Conservation (phyloP, 1,140 invertebrate species). For the Periplaneta americana region DNA sequence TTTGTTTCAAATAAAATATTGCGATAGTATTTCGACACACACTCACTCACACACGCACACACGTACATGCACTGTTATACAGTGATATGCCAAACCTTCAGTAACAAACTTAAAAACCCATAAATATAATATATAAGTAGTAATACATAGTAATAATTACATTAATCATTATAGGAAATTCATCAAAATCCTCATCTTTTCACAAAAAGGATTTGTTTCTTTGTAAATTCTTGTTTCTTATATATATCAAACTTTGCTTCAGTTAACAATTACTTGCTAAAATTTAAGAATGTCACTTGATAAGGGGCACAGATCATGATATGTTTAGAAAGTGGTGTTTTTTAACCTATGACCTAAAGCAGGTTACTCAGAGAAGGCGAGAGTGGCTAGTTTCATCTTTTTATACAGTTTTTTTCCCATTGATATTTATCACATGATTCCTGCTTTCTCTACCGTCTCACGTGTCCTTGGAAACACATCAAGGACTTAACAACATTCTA, state of each 20-base stretch:
- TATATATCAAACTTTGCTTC: slow-evolving; percentile 39
- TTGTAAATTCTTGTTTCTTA: slow-evolving; percentile 25
- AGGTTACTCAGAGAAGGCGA: slow-evolving; percentile 35
- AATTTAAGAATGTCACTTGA: slow-evolving; percentile 43
- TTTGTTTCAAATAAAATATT: slow-evolving; percentile 9
- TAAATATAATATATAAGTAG: slow-evolving; percentile 15
- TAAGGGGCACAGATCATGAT: slow-evolving; percentile 44
- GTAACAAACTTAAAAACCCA: slow-evolving; percentile 16
- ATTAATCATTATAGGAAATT: slow-evolving; percentile 9
- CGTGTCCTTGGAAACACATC: not conserved
- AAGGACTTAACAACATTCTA: slow-evolving; percentile 5
- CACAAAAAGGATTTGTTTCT: slow-evolving; percentile 9
- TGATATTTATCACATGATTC: slow-evolving; percentile 38
- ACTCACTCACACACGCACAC: not conserved
- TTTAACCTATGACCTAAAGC: slow-evolving; percentile 37
- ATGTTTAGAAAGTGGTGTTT: slow-evolving; percentile 44
- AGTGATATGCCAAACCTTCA: slow-evolving; percentile 13
- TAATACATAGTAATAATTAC: slow-evolving; percentile 18
- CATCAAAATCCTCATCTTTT: slow-evolving; percentile 8
- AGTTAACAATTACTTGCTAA: slow-evolving; percentile 36
- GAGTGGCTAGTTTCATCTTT: slow-evolving; percentile 37
- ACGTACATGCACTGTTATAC: slow-evolving; percentile 9
- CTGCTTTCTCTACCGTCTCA: slow-evolving; percentile 15
- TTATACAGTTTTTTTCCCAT: slow-evolving; percentile 22
- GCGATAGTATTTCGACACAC: not conserved